Base-by-base conservation (phyloP, 1,140 invertebrate species). In the Pantala flavescens region DNA sequence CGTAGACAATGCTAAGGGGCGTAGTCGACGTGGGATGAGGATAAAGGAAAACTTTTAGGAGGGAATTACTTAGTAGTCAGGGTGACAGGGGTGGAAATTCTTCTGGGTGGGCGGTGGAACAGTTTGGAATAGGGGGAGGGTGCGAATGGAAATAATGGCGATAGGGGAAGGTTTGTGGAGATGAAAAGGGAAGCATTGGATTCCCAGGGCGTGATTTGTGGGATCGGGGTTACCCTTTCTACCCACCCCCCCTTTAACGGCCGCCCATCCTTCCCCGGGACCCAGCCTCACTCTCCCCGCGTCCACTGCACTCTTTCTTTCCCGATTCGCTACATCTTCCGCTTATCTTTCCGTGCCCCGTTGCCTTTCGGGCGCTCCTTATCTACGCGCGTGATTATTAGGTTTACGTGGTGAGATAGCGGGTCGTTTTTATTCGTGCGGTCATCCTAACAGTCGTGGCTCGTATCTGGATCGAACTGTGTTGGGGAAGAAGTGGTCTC, bases 171-270 rank as follows among this genome's bases (percentile, higher is more conserved):
- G 49, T 3, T 63, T 63, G 5, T 3, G 49, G 49, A 21, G 49
- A 63, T 63, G 49, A 36, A 36, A 36, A 36, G 28, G 49, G n/a
- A 21, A 19, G 49, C 49, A 16, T 21, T 63, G 49, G 49, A 63
- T 63, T 63, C 49, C 49, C 49, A 19, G 49, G 49, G 49, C 49
- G 49, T 63, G 49, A 63, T 63, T 63, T 63, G 49, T 63, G 49
- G 49, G 49, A 63, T 36, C 3, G 49, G 12, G 49, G 49, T 63
- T 63, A 63, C 49, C 49, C 49, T 63, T 12, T 63, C 3, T 14
- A 63, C n/a, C n/a, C n/a, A n/a, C n/a, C n/a, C n/a, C n/a, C n/a
- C n/a, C 1, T 3, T 3, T 63, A 63, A 63, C 49, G 49, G 49
- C 49, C 49, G 12, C 49, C 49, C 49, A 63, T 63, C 12, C 49